Conservation (phyloP, 2,888 invertebrate species). For the Drosophila stalkeri region DNA sequence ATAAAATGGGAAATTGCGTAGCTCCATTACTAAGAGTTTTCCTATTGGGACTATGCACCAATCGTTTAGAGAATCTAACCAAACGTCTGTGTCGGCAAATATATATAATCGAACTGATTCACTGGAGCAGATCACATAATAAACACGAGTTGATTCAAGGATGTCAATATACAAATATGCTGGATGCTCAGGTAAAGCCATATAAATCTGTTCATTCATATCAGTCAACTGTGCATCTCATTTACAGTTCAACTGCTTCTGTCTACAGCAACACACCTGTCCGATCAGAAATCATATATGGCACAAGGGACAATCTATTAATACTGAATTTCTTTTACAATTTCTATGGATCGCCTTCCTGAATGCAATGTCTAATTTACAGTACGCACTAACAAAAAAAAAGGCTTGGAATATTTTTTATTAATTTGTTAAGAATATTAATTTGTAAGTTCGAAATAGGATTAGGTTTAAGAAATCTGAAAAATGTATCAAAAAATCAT, state of each 20-base stretch:
- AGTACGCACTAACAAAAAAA: neutral
- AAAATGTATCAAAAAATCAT: neutral
- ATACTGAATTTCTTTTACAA: slow-evolving; percentile 7
- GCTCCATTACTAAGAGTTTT: slow-evolving; percentile 3
- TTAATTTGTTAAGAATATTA: neutral
- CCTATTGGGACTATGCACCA: slow-evolving; percentile 7
- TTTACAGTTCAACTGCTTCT: slow-evolving; percentile 11
- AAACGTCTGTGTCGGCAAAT: neutral
- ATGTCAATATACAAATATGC: neutral
- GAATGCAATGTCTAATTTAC: slow-evolving; percentile 18
- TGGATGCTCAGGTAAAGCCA: slow-evolving; percentile 1
- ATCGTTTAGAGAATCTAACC: slow-evolving; percentile 14
- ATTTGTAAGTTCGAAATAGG: neutral
- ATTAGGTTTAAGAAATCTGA: neutral
- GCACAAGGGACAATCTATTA: slow-evolving; percentile 15
- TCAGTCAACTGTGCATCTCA: neutral
- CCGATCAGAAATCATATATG: slow-evolving; percentile 22
- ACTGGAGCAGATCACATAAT: neutral
- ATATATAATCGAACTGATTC: neutral
- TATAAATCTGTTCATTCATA: neutral
- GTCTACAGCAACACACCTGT: slow-evolving; percentile 1
- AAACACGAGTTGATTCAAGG: no score
- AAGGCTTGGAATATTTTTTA: neutral
- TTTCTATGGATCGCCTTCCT: slow-evolving; percentile 8
- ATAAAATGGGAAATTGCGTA: neutral